Conservation (phyloP, 2,888 invertebrate species). For the Cheilosia urbana region DNA sequence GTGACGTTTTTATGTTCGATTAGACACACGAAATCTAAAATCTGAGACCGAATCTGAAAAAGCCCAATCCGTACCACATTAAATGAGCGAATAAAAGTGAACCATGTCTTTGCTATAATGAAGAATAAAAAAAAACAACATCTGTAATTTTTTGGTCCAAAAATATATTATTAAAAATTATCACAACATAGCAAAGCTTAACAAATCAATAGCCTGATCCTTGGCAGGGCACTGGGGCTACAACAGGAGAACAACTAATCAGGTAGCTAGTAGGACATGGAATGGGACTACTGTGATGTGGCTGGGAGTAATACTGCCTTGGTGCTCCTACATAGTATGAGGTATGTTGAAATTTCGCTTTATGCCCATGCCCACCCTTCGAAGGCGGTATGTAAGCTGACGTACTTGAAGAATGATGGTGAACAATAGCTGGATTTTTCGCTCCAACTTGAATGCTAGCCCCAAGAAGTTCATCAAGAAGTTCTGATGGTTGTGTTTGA, state of each 20-base stretch:
- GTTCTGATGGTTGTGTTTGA: constrained; percentile 23
- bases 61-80: no score
- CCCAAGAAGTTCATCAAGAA: constrained; percentile 53
- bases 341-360: constrained; percentile 42
- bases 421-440: constrained; percentile 21
- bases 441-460: constrained; percentile 18
- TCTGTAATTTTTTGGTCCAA: no score
- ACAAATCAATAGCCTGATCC: constrained; percentile 30
- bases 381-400: constrained; percentile 2
- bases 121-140: no score
- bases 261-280: constrained; percentile 72
- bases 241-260: constrained; percentile 80
- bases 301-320: constrained; percentile 24
- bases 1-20: no score
- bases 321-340: constrained; percentile 33
- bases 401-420: constrained; percentile 16
- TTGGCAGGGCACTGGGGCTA: constrained; percentile 80
- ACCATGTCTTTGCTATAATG: no score
- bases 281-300: background rate
- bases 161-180: background rate
- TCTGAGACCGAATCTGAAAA: no score
- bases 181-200: background rate
- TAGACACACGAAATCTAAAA: no score
- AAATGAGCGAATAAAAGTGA: no score
- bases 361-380: constrained; percentile 14